A percentile compares a stretch with the other conserved stretches of the same genome.
phyloP scores from a whole-genome alignment of 2,888 invertebrate genomes.

The Tetropium fuscum region DNA sequence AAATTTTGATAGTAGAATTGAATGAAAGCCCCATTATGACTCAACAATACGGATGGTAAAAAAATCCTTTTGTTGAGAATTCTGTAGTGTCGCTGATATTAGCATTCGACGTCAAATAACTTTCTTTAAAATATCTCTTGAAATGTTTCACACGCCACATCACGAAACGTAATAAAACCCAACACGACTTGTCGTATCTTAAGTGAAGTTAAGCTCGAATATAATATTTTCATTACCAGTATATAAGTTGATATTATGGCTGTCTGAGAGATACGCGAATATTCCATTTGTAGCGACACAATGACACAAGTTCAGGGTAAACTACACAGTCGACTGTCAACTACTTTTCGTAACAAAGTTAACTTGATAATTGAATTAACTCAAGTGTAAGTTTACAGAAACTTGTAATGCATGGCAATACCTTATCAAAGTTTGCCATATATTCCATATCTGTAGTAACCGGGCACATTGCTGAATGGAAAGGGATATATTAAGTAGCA shows the following conservation, averaged over 20 bases:
- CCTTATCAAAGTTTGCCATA: conserved; percentile 29
- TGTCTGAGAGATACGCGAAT: conserved; percentile 31
- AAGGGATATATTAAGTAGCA: conserved; percentile 5
- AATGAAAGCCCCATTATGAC: too few relatives aligned
- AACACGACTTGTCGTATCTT: background rate
- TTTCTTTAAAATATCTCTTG: too few relatives aligned
- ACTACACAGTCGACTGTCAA: conserved; percentile 42
- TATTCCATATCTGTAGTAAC: conserved; percentile 7
- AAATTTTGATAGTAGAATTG: background rate
- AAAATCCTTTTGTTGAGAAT: too few relatives aligned
- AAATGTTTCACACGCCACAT: background rate
- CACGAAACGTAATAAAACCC: background rate
- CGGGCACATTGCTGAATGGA: background rate
- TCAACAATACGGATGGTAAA: too few relatives aligned
- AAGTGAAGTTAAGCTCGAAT: background rate
- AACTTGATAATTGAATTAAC: conserved; percentile 44
- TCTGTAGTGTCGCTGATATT: too few relatives aligned
- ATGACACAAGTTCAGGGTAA: conserved; percentile 44
- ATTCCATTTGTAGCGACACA: conserved; percentile 46
- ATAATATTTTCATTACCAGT: conserved; percentile 12
- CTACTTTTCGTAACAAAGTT: conserved; percentile 44
- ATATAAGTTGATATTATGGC: conserved; percentile 20
- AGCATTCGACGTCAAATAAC: too few relatives aligned
- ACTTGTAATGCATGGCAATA: conserved; percentile 29
- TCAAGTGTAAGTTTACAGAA: conserved; percentile 42